phyloP scores from a whole-genome alignment of 2,113 vertebrate species.

The Microtus ochrogaster region DNA sequence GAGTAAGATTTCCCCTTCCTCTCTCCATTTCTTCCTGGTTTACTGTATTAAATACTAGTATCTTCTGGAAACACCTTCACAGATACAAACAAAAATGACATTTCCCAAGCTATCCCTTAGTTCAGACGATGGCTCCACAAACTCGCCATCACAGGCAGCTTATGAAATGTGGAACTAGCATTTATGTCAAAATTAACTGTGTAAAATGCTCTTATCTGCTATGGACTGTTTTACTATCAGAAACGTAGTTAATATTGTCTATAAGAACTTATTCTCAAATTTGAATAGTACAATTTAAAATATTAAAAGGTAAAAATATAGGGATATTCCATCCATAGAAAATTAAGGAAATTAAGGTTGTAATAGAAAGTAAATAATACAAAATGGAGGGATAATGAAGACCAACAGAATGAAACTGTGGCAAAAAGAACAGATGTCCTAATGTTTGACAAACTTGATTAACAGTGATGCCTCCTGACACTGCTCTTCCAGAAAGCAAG shows the following conservation, averaged over 20 bases:
- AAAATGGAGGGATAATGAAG: conserved; percentile 1
- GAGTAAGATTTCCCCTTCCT: background rate
- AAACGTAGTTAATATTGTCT: background rate
- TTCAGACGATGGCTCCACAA: background rate
- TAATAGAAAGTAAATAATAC: conserved; percentile 20
- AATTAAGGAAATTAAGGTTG: background rate
- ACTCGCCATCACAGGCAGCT: background rate
- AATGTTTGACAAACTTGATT: conserved; percentile 50
- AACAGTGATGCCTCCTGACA: background rate
- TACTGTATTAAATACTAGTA: background rate
- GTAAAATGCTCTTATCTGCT: background rate
- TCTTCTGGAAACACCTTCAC: background rate
- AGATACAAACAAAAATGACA: background rate
- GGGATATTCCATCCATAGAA: background rate
- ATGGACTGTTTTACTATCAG: background rate
- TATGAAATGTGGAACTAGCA: conserved; percentile 28
- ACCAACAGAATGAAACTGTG: background rate
- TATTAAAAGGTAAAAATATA: background rate
- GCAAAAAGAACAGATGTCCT: conserved; percentile 36
- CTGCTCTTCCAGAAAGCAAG: background rate
- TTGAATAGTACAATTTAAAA: conserved; percentile 8
- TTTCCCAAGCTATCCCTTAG: background rate
- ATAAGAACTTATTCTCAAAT: background rate
- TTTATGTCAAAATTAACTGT: conserved; percentile 33
- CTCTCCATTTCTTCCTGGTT: background rate